Evolutionary conservation across 2,888 invertebrate species (phyloP), one percentile per base, ranked within the genome.

Genomic region (Agriopis leucophaearia): DNA sequence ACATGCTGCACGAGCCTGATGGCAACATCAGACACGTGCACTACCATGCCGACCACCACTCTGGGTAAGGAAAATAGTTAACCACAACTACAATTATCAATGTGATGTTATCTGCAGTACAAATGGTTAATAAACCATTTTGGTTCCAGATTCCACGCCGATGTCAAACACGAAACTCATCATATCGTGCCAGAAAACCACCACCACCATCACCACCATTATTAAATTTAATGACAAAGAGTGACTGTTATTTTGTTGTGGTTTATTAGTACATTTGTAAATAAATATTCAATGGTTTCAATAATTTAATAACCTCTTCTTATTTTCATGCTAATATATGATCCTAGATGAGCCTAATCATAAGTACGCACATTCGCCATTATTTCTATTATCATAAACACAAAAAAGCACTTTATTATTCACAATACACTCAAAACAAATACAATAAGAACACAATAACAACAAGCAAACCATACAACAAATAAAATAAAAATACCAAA

Each of bases 1-100:
- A 95, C 82, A 88, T 88, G 47, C 85, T 94, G 59, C 90, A 92
- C 74, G 90, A 94, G 77, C 89, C 94, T 47, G 93, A 91, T 59
- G 94, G 94, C 69, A 89, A 92, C 75, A 77, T 90, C 72, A 76
- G 84, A 47, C 66, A 78, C 45, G 83, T 85, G 36, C 76, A 84
- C 60, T 85, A 85, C 73, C 71, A 78, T 60, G 79, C 76, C 12
- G 83, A 85, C 70, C 75, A 83, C 16, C 79, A 83, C 57, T 73
- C 75, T 44, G 84, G 87, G 93, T 80, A 88, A 16, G 18, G 0
- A 10, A 8, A 1, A 9, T 36, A 38, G 4, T 18, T 35, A 27
- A n/a, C n/a, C 0, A 45, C 15, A 13, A 5, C 27, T 27, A 45
- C n/a, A n/a, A n/a, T n/a, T n/a, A 10, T 10, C 1, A 42, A 12